phyloP scores from a whole-genome alignment of 2,113 vertebrate genomes.

The Laterallus jamaicensis region DNA sequence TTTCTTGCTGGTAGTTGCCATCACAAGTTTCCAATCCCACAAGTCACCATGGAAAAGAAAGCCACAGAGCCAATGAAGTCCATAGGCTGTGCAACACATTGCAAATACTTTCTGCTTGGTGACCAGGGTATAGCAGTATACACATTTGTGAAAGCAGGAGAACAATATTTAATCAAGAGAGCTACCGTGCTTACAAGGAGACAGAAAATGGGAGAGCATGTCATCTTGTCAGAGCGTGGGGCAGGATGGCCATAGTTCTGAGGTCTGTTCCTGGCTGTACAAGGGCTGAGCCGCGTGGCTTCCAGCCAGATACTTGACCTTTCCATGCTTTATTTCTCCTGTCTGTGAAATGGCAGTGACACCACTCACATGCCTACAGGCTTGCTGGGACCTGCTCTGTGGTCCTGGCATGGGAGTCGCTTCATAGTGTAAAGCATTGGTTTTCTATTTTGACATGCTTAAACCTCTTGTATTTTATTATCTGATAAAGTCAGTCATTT shows the following conservation, averaged over 20 bases:
- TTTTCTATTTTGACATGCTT: background rate
- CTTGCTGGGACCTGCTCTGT: background rate
- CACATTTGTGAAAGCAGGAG: background rate
- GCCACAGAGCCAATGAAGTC: background rate
- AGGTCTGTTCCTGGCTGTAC: background rate
- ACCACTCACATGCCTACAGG: slow-evolving; percentile 1
- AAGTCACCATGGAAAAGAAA: background rate
- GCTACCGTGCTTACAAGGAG: background rate
- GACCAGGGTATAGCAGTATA: background rate
- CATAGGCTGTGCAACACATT: background rate
- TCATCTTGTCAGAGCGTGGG: background rate
- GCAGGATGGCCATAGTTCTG: background rate
- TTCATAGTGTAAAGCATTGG: fast-evolving
- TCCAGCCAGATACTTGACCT: slow-evolving; percentile 51
- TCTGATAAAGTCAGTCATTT: background rate
- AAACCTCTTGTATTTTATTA: background rate
- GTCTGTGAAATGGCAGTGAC: slow-evolving; percentile 21
- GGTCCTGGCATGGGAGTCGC: background rate
- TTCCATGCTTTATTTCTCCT: background rate
- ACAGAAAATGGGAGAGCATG: background rate
- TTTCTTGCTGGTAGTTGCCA: background rate
- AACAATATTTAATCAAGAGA: slow-evolving; percentile 9
- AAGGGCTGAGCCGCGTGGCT: background rate
- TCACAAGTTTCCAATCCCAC: background rate
- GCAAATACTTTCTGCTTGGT: background rate